Percentiles rank a stretch among this genome's conserved stretches.
These are phyloP conservation scores for Eristalis pertinax DNA, from an alignment of 2,888 invertebrate genomes.

Conservation along the genomic window DNA sequence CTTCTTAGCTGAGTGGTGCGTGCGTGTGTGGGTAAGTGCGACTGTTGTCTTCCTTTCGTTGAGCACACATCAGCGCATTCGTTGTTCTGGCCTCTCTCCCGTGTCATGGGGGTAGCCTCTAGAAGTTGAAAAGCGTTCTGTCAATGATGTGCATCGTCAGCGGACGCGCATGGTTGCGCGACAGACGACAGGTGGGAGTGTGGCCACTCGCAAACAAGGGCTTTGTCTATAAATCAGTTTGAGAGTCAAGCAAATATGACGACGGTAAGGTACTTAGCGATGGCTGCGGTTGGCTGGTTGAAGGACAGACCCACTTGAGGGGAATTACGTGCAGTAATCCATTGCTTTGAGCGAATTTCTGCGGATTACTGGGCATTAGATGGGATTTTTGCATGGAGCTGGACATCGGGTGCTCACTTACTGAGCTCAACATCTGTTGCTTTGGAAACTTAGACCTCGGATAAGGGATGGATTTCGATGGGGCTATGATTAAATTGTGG, in stretches of 20 bases:
- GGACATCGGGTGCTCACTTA: no score
- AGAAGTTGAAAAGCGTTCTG: conserved; percentile 64
- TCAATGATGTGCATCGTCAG: conserved; percentile 64
- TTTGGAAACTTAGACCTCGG: no score
- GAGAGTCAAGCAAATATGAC: conserved; percentile 44
- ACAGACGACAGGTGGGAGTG: conserved; percentile 44
- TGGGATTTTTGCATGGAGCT: no score
- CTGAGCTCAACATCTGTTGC: no score
- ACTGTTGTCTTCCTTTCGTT: conserved; percentile 34
- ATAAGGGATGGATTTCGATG: no score
- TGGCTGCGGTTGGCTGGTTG: not conserved
- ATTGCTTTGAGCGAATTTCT: not conserved
- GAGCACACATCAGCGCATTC: conserved; percentile 22
- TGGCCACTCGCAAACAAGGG: conserved; percentile 10
- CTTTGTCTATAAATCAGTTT: conserved; percentile 44
- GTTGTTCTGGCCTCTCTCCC: not conserved
- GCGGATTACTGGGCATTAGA: not conserved
- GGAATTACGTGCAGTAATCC: not conserved
- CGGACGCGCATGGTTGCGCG: conserved; percentile 35
- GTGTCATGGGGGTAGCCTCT: conserved; percentile 10
- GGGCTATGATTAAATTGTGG: no score
- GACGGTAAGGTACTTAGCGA: not conserved
- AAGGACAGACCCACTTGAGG: not conserved
- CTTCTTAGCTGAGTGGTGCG: conserved; percentile 12
- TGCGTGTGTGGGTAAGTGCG: conserved; percentile 19